phyloP scores from a whole-genome alignment of 2,888 invertebrate species.

The Zhengitettix transpicula region DNA sequence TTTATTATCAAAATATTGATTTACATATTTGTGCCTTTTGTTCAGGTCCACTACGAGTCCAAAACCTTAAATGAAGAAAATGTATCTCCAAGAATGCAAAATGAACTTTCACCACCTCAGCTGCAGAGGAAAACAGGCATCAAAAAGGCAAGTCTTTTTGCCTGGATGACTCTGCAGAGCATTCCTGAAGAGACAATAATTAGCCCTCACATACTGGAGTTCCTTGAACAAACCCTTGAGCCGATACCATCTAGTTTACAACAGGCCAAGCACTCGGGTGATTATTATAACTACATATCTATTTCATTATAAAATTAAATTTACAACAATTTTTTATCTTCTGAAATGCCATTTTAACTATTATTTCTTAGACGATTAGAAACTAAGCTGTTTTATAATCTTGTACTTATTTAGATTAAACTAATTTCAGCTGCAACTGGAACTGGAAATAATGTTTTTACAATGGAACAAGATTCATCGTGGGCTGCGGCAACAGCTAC shows the following conservation, averaged over 20 bases:
- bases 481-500: conserved; percentile 35
- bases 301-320: too few species aligned
- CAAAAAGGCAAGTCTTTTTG: conserved; percentile 80
- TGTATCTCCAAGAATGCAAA: conserved; percentile 28
- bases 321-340: too few species aligned
- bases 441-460: conserved; percentile 16
- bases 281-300: too few species aligned
- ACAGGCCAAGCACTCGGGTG: conserved; percentile 5
- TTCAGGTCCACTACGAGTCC: conserved; percentile 62
- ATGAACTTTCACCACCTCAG: conserved; percentile 18
- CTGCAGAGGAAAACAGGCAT: conserved; percentile 40
- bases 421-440: neutral
- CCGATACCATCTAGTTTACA: conserved; percentile 57
- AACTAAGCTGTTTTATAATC: too few species aligned
- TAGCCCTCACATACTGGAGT: conserved; percentile 91
- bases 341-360: too few species aligned
- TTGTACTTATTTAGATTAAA: too few species aligned
- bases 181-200: conserved; percentile 96
- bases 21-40: too few species aligned
- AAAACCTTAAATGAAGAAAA: conserved; percentile 50
- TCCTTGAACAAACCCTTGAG: conserved; percentile 90
- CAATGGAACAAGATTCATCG: conserved; percentile 15
- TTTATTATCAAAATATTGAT: too few species aligned
- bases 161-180: conserved; percentile 92
- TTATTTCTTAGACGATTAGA: too few species aligned